Evolutionary conservation across 2,113 vertebrate species (phyloP), one percentile per base, ranked within the genome.

Genomic region (Dipodomys stephensi): DNA sequence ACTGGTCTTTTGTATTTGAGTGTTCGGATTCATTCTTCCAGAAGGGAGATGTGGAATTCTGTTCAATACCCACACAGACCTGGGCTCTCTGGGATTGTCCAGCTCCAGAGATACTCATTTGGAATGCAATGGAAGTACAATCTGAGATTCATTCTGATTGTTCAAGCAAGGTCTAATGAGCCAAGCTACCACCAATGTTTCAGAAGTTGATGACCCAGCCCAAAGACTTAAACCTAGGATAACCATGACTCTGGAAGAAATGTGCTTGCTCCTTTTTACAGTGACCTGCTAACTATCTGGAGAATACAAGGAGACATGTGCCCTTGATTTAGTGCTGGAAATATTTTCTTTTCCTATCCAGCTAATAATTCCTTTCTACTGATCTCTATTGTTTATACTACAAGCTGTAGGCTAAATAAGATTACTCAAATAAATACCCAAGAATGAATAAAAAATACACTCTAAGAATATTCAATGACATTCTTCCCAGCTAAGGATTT

Each of bases 161-260:
- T 27, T 65, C 72, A 25, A 10, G 44, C 19, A 20, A 19, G 25
- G 4, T 19, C 7, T 15, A 67, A 18, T 15, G 78, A 72, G 7
- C 16, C 25, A 77, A 93, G 49, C 28, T 3, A 20, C 32, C 20
- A n/a, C 1, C 3, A 18, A 44, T 8, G 10, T 87, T 76, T 28
- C 4, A 64, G 35, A 76, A 32, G 64, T 0, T 32, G 23, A 25
- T 12, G 12, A 2, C 12, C 12, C 10, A 46, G 64, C 12, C 19
- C 4, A 0, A 2, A 73, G 49, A 19, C 20, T 7, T 28, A 62
- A 32, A 0, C 27, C 23, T 1, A 46, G 46, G 4, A 0, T 4
- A 44, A 3, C 0, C 0, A 0, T 25, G 39, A 87, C 74, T 64
- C 78, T 69, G 76, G 35, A 83, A 46, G 73, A 80, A 62, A 60